A percentile compares a stretch with the other conserved stretches of the same genome.
These are phyloP conservation scores for Hyperoodon ampullatus DNA, from an alignment of 2,113 vertebrate species.

Conservation along the genomic window DNA sequence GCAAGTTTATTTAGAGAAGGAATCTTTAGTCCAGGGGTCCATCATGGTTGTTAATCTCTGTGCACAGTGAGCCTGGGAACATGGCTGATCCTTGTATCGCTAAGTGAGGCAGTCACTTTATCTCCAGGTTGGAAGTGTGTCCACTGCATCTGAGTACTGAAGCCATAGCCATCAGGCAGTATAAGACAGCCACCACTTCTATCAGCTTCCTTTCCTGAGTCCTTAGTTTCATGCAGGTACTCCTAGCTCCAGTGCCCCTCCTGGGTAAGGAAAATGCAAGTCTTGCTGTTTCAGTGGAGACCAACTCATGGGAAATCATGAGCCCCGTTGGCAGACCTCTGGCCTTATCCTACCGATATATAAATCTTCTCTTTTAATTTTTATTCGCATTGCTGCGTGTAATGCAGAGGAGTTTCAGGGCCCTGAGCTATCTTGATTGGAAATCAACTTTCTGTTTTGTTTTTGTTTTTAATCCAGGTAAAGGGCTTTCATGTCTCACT, in stretches of 20 bases:
- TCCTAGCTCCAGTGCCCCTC: not conserved
- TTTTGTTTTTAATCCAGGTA: no score
- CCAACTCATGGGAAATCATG: no score
- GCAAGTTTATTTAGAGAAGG: not conserved
- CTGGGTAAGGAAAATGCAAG: rapidly evolving
- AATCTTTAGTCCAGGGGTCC: not conserved
- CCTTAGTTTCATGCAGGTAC: not conserved
- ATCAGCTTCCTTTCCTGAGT: no score
- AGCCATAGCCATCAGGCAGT: not conserved
- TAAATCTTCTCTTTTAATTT: not conserved
- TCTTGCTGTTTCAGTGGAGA: not conserved
- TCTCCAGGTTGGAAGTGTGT: not conserved
- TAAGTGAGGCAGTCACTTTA: not conserved
- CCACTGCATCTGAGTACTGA: rapidly evolving
- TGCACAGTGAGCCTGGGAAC: not conserved
- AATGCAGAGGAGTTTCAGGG: no score
- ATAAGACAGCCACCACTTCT: rapidly evolving
- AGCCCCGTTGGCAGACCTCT: rapidly evolving
- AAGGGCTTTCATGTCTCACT: not conserved
- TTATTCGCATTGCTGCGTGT: not conserved
- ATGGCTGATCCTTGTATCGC: not conserved
- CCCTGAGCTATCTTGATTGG: not conserved
- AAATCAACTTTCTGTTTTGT: not conserved
- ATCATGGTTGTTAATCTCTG: not conserved
- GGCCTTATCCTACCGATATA: no score